A percentile compares a stretch with the other conserved stretches of the same genome.
Conservation (phyloP, 2,888 invertebrate genomes). For the Platycnemis pennipes region DNA sequence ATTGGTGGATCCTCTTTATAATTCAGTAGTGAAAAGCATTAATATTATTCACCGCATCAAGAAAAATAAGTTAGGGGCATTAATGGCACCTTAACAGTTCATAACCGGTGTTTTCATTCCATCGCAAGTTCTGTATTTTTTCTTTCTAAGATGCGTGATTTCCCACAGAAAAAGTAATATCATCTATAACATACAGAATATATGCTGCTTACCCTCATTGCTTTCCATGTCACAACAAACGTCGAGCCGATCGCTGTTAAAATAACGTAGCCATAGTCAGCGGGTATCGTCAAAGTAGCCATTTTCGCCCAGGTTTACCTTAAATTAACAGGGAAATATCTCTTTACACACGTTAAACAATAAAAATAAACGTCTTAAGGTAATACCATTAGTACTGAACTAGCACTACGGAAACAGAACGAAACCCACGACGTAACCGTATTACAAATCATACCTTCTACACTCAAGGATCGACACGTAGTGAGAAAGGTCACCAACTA, state of each 20-base stretch:
- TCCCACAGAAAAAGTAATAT: too few relatives aligned
- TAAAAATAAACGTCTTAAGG: background rate
- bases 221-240: slow-evolving; percentile 77
- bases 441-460: background rate
- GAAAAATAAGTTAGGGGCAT: too few relatives aligned
- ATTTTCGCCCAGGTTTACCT: background rate
- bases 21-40: too few relatives aligned
- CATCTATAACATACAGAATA: too few relatives aligned
- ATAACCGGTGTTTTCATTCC: too few relatives aligned
- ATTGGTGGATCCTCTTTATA: too few relatives aligned
- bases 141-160: too few relatives aligned
- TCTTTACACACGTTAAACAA: background rate
- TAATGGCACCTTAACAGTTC: too few relatives aligned
- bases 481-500: background rate
- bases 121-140: too few relatives aligned
- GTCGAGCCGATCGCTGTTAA: slow-evolving; percentile 77
- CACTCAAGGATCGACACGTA: background rate
- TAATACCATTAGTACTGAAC: background rate
- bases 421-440: background rate
- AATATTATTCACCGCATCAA: too few relatives aligned
- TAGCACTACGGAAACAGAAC: background rate
- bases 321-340: background rate
- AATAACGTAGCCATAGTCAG: slow-evolving; percentile 78
- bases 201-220: slow-evolving; percentile 74
- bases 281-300: slow-evolving; percentile 74